phyloP scores from a whole-genome alignment of 2,113 vertebrate species.

The Neogobius melanostomus region DNA sequence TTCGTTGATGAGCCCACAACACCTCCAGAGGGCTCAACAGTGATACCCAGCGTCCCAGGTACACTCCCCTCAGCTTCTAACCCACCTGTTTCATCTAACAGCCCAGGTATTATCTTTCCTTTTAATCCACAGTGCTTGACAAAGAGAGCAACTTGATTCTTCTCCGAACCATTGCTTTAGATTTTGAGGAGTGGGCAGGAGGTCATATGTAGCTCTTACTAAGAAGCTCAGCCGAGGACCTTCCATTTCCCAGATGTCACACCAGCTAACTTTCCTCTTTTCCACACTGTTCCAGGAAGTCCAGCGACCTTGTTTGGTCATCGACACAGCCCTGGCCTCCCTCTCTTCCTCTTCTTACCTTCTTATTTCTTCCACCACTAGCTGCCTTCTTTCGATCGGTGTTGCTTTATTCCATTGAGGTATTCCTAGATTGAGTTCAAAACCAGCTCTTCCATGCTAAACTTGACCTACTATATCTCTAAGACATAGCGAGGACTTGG shows the following conservation, averaged over 20 bases:
- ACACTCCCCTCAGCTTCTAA: no score
- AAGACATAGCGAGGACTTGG: background rate
- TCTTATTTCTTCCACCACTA: background rate
- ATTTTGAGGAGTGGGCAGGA: background rate
- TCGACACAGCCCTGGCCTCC: background rate
- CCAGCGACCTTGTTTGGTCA: background rate
- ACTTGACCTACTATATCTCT: background rate
- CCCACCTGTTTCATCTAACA: no score
- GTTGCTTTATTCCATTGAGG: constrained; percentile 2
- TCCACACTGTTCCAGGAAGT: background rate
- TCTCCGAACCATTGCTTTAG: background rate
- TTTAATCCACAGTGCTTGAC: background rate
- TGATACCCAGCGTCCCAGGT: no score
- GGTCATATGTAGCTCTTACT: background rate
- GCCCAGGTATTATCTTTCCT: no score
- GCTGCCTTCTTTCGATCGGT: background rate
- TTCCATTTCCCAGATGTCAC: background rate
- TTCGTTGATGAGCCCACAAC: no score
- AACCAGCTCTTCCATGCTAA: background rate
- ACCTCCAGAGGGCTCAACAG: no score
- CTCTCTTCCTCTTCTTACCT: background rate
- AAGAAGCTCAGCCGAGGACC: background rate
- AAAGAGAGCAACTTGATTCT: no score
- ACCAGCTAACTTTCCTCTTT: no score
- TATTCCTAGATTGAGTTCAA: background rate